These are phyloP conservation scores for Bellardia bayeri DNA, from an alignment of 2,888 invertebrate species.

Conservation along the genomic window DNA sequence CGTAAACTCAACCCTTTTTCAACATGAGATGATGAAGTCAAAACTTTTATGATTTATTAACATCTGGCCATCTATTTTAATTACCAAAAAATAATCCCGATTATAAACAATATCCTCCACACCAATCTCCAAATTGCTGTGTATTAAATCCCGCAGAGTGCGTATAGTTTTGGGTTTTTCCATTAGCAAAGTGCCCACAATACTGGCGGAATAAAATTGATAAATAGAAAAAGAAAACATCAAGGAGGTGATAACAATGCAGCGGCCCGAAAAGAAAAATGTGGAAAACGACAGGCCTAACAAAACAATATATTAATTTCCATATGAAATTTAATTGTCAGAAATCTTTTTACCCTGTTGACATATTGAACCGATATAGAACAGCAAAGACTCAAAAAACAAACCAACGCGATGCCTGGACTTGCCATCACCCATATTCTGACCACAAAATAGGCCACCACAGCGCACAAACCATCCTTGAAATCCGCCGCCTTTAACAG, in stretches of 20 bases:
- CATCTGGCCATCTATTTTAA: neutral
- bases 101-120: constrained; percentile 88
- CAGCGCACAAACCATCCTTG: constrained; percentile 17
- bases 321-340: neutral
- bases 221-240: constrained; percentile 87
- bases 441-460: constrained; percentile 33
- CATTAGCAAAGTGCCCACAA: constrained; percentile 88
- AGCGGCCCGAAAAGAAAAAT: constrained; percentile 85
- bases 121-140: constrained; percentile 86
- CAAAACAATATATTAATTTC: neutral
- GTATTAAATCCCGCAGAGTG: constrained; percentile 86
- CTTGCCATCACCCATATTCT: neutral
- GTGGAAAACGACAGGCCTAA: constrained; percentile 80
- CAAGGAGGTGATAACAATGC: constrained; percentile 85
- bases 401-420: constrained; percentile 75
- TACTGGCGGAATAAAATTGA: constrained; percentile 89
- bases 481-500: neutral
- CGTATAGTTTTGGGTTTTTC: constrained; percentile 87
- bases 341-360: constrained; percentile 83
- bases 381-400: constrained; percentile 82
- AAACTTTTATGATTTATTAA: too few species aligned
- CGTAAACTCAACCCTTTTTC: too few species aligned
- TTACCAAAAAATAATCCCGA: constrained; percentile 87
- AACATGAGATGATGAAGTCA: too few species aligned
- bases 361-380: constrained; percentile 84